Conservation (phyloP, 1,140 invertebrate genomes). For the Thrips palmi region DNA sequence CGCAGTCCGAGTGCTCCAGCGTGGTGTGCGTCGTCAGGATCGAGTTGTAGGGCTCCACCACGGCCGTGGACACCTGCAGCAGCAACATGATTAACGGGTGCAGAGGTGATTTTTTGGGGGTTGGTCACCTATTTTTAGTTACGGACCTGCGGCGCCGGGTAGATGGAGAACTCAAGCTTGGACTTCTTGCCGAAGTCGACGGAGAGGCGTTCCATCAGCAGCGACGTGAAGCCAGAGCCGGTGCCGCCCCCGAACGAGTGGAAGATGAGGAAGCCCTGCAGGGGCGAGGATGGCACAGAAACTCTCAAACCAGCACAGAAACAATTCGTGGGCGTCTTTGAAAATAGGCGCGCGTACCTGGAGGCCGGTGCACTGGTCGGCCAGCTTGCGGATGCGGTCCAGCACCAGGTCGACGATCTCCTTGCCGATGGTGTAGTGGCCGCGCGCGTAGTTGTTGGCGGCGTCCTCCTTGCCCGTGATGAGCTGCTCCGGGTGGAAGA, state of each 20-base stretch:
- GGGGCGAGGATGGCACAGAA: too few relatives aligned
- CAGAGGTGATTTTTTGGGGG: background rate
- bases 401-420: slow-evolving; percentile 67
- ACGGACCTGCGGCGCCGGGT: slow-evolving; percentile 61
- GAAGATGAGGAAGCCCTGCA: slow-evolving; percentile 81
- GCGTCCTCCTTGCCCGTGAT: slow-evolving; percentile 78
- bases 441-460: slow-evolving; percentile 75
- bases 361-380: slow-evolving; percentile 69
- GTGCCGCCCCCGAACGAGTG: slow-evolving; percentile 81
- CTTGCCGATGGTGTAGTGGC: slow-evolving; percentile 83
- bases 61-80: slow-evolving; percentile 57
- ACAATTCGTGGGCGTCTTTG: too few relatives aligned
- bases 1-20: slow-evolving; percentile 68
- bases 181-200: slow-evolving; percentile 81
- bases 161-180: slow-evolving; percentile 76
- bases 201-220: slow-evolving; percentile 75
- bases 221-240: slow-evolving; percentile 70
- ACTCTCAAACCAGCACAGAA: too few relatives aligned
- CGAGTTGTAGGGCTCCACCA: slow-evolving; percentile 81
- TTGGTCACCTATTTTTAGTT: background rate
- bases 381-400: slow-evolving; percentile 58
- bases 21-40: slow-evolving; percentile 62
- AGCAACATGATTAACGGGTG: background rate
- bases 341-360: too few relatives aligned
- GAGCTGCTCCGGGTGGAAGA: slow-evolving; percentile 73